Evolutionary conservation across 1,140 invertebrate genomes (phyloP).

Genomic region (Bombus superbus): DNA sequence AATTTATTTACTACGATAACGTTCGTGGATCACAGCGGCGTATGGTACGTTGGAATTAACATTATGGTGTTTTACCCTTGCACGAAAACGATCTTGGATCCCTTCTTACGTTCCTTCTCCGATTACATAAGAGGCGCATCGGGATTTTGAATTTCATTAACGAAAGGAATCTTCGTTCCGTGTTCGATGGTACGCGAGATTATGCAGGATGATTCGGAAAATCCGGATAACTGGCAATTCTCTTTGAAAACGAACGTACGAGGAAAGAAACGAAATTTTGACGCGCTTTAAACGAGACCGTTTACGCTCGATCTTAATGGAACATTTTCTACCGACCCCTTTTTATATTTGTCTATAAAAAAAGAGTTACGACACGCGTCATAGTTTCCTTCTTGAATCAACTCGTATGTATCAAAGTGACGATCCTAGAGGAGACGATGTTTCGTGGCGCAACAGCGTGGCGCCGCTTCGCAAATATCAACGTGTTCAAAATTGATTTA

Average conservation of each 20-base stretch:
- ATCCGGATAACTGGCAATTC: neutral
- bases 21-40: neutral
- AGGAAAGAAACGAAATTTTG: neutral
- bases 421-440: neutral
- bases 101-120: neutral
- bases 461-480: conserved; percentile 46
- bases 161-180: neutral
- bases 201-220: neutral
- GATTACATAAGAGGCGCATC: neutral
- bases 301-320: neutral
- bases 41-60: conserved; percentile 13
- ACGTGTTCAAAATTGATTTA: conserved; percentile 34
- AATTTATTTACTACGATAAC: too few species aligned
- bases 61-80: neutral
- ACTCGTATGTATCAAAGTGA: neutral
- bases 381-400: neutral
- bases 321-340: neutral
- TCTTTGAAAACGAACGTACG: neutral
- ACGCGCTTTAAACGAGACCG: neutral
- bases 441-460: conserved; percentile 20
- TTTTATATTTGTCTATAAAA: neutral
- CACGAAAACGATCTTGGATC: conserved; percentile 12
- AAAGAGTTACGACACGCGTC: neutral
- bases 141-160: neutral
- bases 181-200: neutral